Evolutionary conservation across 2,797 vertebrate genomes (phyloP).

Genomic region (Poecilia velifera): DNA sequence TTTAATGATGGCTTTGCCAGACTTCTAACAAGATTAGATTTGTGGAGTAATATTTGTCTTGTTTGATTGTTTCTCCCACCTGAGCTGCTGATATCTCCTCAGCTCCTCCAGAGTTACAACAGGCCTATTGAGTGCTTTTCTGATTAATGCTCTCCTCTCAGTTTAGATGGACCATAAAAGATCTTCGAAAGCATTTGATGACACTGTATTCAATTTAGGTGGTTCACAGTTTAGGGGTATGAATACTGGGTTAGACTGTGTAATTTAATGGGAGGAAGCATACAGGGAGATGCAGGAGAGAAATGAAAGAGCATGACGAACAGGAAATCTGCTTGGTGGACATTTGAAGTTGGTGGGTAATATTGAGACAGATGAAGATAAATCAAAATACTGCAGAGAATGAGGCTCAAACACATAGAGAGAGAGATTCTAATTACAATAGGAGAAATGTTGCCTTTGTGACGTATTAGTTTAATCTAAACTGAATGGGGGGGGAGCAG

Average conservation of each 20-base stretch:
- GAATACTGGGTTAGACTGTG: background rate
- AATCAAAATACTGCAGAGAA: constrained; percentile 13
- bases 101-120: background rate
- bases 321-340: background rate
- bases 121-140: background rate
- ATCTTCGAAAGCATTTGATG: background rate
- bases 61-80: background rate
- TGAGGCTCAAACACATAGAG: constrained; percentile 5
- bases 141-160: background rate
- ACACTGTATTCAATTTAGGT: background rate
- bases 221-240: background rate
- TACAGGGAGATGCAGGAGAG: background rate
- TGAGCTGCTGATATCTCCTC: background rate
- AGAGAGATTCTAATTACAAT: constrained; percentile 37
- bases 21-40: background rate
- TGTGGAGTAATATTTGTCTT: background rate
- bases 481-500: constrained; percentile 27
- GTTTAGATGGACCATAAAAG: background rate
- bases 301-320: background rate
- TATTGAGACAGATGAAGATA: constrained; percentile 39
- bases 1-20: background rate
- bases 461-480: constrained; percentile 70
- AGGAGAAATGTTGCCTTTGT: constrained; percentile 50
- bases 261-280: background rate
- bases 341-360: constrained; percentile 13